These are phyloP conservation scores for Jordanella pulchra DNA, from an alignment of 2,797 vertebrate genomes.

Conservation along the genomic window DNA sequence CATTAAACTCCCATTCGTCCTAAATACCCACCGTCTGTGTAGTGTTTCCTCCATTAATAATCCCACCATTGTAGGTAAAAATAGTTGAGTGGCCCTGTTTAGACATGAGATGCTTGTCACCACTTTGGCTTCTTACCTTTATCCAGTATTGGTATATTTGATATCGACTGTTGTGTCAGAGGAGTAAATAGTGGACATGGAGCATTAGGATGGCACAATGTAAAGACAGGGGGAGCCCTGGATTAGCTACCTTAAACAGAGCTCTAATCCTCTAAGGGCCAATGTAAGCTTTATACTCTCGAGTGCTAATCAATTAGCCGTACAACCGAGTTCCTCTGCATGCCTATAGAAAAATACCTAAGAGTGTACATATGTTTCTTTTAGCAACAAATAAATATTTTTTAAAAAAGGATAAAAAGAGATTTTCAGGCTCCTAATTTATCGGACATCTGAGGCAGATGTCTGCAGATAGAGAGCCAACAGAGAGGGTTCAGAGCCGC, in stretches of 20 bases:
- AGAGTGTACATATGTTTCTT: conserved; percentile 7
- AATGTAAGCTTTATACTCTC: conserved; percentile 61
- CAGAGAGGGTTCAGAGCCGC: conserved; percentile 56
- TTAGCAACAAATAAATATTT: not conserved
- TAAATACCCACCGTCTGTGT: conserved; percentile 12
- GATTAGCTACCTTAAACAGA: conserved; percentile 55
- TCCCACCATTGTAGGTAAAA: conserved; percentile 18
- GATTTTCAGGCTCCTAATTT: not conserved
- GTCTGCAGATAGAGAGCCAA: conserved; percentile 41
- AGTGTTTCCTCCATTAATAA: conserved; percentile 4
- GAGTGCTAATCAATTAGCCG: conserved; percentile 70
- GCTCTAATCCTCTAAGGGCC: conserved; percentile 28
- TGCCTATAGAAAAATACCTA: conserved; percentile 18
- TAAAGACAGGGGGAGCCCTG: conserved; percentile 36
- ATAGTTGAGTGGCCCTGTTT: not conserved
- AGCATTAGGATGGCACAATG: conserved; percentile 4
- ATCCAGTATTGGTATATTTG: conserved; percentile 9
- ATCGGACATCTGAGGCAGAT: conserved; percentile 21
- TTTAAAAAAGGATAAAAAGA: not conserved
- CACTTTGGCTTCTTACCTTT: conserved; percentile 7
- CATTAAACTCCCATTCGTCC: conserved; percentile 11
- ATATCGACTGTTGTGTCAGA: not conserved
- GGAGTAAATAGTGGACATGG: conserved; percentile 12
- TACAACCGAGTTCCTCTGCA: conserved; percentile 39
- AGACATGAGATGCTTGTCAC: not conserved